Evolutionary conservation across 1,140 invertebrate genomes (phyloP).

Genomic region (Rhopalosiphum maidis): DNA sequence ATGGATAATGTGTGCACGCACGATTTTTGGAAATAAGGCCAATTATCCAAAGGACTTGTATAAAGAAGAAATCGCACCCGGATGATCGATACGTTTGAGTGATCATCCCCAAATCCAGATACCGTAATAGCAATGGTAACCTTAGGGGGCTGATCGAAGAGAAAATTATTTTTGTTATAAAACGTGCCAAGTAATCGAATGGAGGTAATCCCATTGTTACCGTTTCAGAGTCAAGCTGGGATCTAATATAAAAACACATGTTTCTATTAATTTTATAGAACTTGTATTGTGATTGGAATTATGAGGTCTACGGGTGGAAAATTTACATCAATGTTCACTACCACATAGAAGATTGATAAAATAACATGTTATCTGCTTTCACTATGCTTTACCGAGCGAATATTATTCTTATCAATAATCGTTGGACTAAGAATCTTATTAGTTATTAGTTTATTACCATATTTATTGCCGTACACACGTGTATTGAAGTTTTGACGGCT

Average conservation of each 20-base stretch:
- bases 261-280: constrained; percentile 54
- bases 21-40: constrained; percentile 15
- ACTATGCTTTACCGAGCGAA: background rate
- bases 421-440: background rate
- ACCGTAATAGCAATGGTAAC: constrained; percentile 12
- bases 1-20: background rate
- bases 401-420: constrained; percentile 6
- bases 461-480: background rate
- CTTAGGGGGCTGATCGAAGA: constrained; percentile 6
- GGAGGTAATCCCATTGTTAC: constrained; percentile 28
- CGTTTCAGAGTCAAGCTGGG: constrained; percentile 26
- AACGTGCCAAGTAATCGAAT: constrained; percentile 51
- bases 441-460: constrained; percentile 20
- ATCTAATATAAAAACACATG: constrained; percentile 50
- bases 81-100: constrained; percentile 43
- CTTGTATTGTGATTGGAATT: constrained; percentile 13
- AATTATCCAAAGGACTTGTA: constrained; percentile 2
- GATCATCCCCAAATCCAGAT: constrained; percentile 20
- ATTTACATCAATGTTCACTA: background rate
- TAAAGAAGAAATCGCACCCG: constrained; percentile 29
- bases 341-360: background rate
- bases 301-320: background rate
- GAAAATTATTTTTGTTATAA: constrained; percentile 34
- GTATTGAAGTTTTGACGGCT: background rate
- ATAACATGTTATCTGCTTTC: background rate